Evolutionary conservation across 2,113 vertebrate genomes (phyloP), one percentile per base, ranked within the genome.

Genomic region (Otis tarda): DNA sequence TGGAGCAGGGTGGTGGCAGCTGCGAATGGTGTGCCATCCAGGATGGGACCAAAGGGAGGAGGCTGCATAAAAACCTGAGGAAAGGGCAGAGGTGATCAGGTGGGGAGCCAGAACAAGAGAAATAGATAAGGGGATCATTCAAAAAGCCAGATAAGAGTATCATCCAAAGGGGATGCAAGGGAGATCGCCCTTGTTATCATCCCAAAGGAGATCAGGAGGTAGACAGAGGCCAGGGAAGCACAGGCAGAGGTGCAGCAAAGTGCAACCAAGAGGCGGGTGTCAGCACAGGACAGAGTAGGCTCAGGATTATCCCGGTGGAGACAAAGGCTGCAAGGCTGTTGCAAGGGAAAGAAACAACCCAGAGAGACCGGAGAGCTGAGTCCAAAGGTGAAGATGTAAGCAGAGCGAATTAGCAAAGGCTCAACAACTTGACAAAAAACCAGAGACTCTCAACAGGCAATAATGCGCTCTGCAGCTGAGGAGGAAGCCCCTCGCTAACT

Each of bases 371-470:
- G 47, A 91, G 31, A 78, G 25, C 53, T 59, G 64, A 92, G 61
- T 37, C 68, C 69, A 84, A 71, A 31, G 53, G 69, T 6, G 1
- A 84, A 91, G 53, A 31, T 3, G 0, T 27, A 75, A 75, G 56
- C 69, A 70, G 39, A 86, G 70, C 0, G 1, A 87, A 93, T 85
- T 64, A 95, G 67, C 2, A 3, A 90, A 94, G 83, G 82, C 59
- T 93, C 56, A 90, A 69, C n/a, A 57, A 93, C 39, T 16, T 33
- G 73, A 87, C 74, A 93, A 91, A 95, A 91, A 79, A 96, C 78
- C 55, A 89, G 88, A 93, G 75, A 88, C 2, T 6, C 83, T 93
- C 95, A 90, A 95, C 83, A 92, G 92, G 89, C 87, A 90, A 10
- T 4, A 37, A 71, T 7, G 6, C 3, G 23, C 81, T 65, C 41